Evolutionary conservation across 2,888 invertebrate species (phyloP).

Genomic region (Ectropis crepuscularia): DNA sequence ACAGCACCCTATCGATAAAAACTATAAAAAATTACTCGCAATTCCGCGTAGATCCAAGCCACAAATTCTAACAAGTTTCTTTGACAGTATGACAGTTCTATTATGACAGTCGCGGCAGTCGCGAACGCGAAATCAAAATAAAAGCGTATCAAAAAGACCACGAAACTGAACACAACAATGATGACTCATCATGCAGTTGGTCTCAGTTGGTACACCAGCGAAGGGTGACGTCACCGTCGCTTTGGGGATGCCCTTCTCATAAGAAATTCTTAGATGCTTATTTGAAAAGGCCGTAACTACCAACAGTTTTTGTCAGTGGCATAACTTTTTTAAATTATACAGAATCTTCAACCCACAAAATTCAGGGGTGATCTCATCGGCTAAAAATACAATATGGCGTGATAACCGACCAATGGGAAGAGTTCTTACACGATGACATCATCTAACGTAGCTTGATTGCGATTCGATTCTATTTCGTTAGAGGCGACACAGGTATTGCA

Average conservation of each 20-base stretch:
- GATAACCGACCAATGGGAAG: constrained; percentile 72
- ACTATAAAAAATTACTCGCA: constrained; percentile 43
- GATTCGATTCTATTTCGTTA: constrained; percentile 2
- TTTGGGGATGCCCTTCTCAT: constrained; percentile 82
- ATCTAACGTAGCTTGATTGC: constrained; percentile 30
- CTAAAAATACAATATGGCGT: constrained; percentile 70
- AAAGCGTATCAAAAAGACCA: constrained; percentile 61
- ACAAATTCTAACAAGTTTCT: constrained; percentile 45
- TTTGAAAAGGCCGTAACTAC: constrained; percentile 67
- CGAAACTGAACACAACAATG: constrained; percentile 75
- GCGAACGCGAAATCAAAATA: constrained; percentile 67
- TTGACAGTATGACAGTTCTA: constrained; percentile 75
- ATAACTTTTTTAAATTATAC: constrained; percentile 59
- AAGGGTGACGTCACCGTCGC: constrained; percentile 68
- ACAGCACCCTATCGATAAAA: constrained; percentile 31
- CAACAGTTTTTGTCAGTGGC: constrained; percentile 47
- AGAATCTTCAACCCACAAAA: constrained; percentile 56
- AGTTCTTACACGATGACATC: constrained; percentile 57
- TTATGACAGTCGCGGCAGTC: constrained; percentile 65
- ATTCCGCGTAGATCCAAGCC: constrained; percentile 45
- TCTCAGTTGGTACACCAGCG: constrained; percentile 49
- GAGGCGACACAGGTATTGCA: background rate
- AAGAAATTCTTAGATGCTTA: constrained; percentile 58
- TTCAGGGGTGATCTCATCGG: constrained; percentile 75
- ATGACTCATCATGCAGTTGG: constrained; percentile 74